A percentile compares a stretch with the other conserved stretches of the same genome.
phyloP scores from a whole-genome alignment of 2,113 vertebrate genomes.

The Labeo rohita region DNA sequence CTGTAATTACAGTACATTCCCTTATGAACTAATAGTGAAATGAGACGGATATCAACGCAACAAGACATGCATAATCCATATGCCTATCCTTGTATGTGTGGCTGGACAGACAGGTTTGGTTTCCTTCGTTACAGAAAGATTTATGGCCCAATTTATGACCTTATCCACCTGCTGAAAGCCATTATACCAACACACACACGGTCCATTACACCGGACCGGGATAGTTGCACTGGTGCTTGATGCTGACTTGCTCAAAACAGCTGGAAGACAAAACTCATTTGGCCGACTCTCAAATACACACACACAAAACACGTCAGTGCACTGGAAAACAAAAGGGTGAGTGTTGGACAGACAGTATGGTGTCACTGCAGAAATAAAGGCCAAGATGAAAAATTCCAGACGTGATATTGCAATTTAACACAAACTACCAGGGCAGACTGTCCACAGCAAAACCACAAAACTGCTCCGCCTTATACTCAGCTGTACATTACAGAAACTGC shows the following conservation, averaged over 20 bases:
- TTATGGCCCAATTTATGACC: constrained; percentile 14
- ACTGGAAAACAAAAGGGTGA: constrained; percentile 32
- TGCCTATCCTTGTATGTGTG: not conserved
- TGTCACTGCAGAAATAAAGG: constrained; percentile 7
- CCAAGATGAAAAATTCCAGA: not conserved
- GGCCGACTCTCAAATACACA: constrained; percentile 11
- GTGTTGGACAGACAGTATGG: constrained; percentile 20
- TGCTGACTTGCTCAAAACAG: constrained; percentile 35
- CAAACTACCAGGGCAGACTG: not conserved
- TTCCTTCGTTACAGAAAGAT: constrained; percentile 12
- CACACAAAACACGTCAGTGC: not conserved
- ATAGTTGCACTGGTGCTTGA: constrained; percentile 1
- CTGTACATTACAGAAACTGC: not conserved
- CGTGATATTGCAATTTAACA: not conserved
- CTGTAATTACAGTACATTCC: not conserved
- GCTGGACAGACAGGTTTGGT: not conserved
- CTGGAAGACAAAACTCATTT: constrained; percentile 40
- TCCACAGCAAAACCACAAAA: not conserved
- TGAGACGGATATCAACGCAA: not conserved
- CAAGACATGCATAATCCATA: not conserved
- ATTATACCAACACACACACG: not conserved
- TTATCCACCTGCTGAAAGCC: constrained; percentile 24
- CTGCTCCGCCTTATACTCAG: not conserved
- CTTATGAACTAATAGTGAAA: not conserved
- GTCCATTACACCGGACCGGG: not conserved